These are phyloP conservation scores for Sorex maritimensis DNA, from an alignment of 2,797 vertebrate genomes.

Conservation along the genomic window DNA sequence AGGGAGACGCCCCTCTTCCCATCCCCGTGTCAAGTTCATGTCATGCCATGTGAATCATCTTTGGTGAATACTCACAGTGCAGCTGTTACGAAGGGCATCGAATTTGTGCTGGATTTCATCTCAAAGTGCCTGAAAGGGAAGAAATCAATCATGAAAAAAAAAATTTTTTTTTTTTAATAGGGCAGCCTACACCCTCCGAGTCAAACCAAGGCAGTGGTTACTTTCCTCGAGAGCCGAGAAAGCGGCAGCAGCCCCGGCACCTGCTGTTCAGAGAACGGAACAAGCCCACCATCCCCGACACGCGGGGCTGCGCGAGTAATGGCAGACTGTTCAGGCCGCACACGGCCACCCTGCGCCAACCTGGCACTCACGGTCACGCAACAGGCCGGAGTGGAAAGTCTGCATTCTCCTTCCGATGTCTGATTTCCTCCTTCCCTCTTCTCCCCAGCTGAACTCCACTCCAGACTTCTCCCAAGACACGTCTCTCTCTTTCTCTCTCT, in stretches of 20 bases:
- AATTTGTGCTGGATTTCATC: constrained; percentile 99
- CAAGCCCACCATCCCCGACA: constrained; percentile 75
- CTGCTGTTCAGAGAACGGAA: constrained; percentile 81
- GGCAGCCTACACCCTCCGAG: constrained; percentile 86
- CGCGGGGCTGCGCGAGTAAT: no score
- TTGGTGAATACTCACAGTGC: constrained; percentile 95
- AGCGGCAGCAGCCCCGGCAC: constrained; percentile 77
- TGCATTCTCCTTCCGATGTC: background rate
- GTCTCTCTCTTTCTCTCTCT: no score
- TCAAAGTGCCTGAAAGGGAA: constrained; percentile 95
- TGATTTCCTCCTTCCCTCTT: constrained; percentile 16
- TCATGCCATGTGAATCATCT: constrained; percentile 87
- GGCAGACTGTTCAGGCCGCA: no score
- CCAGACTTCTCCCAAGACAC: background rate
- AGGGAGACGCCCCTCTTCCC: constrained; percentile 53
- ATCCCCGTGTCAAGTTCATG: constrained; percentile 85
- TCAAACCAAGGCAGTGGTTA: constrained; percentile 86
- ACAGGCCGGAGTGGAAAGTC: no score
- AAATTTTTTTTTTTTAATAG: constrained; percentile 88
- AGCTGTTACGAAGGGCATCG: constrained; percentile 98
- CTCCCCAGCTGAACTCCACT: background rate
- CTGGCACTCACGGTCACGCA: no score
- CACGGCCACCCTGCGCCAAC: no score
- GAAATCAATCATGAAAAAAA: constrained; percentile 88
- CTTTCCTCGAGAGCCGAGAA: constrained; percentile 86